These are phyloP conservation scores for Acronicta alni DNA, from an alignment of 2,888 invertebrate species.

Conservation along the genomic window DNA sequence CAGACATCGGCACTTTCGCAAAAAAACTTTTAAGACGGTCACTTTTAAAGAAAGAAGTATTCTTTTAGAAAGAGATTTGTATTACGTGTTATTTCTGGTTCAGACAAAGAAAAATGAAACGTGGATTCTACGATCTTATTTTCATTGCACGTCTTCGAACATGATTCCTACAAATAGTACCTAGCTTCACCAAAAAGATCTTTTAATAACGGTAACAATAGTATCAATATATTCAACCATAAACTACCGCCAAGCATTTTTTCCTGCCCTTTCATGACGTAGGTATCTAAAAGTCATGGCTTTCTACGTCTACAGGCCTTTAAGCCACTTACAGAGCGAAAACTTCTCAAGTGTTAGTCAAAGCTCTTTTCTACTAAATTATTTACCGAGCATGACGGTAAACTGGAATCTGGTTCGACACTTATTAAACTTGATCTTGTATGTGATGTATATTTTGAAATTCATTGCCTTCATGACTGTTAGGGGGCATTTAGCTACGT, in stretches of 20 bases:
- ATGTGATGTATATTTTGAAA: conserved; percentile 4
- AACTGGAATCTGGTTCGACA: conserved; percentile 22
- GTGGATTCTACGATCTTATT: no score
- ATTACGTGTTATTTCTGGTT: no score
- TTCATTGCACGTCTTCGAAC: no score
- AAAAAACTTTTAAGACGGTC: not conserved
- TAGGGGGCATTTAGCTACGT: conserved; percentile 12
- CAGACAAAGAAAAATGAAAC: no score
- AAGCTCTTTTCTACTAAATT: conserved; percentile 5
- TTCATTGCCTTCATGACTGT: conserved; percentile 19
- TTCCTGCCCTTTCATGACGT: not conserved
- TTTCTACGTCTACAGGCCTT: conserved; percentile 2
- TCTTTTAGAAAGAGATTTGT: no score
- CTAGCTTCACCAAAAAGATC: no score
- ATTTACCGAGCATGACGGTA: conserved; percentile 11
- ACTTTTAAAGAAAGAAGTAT: not conserved
- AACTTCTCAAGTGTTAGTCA: conserved; percentile 4
- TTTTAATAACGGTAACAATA: no score
- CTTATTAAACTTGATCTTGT: conserved; percentile 13
- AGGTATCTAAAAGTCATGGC: conserved; percentile 8
- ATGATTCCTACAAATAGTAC: no score
- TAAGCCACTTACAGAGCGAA: not conserved
- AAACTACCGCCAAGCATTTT: not conserved
- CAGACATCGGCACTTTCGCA: conserved; percentile 28
- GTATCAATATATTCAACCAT: not conserved